phyloP scores from a whole-genome alignment of 2,888 invertebrate species.

The Tenthredo distinguenda region DNA sequence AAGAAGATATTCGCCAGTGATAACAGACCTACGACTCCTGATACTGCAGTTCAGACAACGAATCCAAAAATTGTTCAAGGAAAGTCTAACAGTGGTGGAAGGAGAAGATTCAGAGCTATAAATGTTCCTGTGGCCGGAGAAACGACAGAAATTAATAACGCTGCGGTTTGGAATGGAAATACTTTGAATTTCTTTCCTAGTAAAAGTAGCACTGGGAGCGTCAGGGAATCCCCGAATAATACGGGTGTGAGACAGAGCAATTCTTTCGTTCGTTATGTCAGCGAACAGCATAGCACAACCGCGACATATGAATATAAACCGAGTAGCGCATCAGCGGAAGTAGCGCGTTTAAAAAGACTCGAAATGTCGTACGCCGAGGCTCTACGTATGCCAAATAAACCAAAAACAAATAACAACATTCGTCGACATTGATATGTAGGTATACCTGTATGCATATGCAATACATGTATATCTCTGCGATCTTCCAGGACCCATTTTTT shows the following conservation, averaged over 20 bases:
- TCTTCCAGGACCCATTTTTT: slow-evolving; percentile 26
- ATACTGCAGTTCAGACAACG: slow-evolving; percentile 80
- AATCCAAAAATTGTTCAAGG: slow-evolving; percentile 84
- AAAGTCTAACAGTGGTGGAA: slow-evolving; percentile 79
- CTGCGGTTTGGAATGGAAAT: slow-evolving; percentile 85
- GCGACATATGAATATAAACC: slow-evolving; percentile 80
- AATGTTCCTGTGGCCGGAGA: slow-evolving; percentile 62
- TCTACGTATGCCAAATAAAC: slow-evolving; percentile 85
- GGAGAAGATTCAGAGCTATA: slow-evolving; percentile 80
- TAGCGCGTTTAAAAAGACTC: slow-evolving; percentile 89
- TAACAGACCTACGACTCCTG: slow-evolving; percentile 62
- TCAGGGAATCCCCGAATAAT: slow-evolving; percentile 78
- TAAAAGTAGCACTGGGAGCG: slow-evolving; percentile 47
- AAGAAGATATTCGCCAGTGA: slow-evolving; percentile 55
- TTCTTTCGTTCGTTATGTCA: slow-evolving; percentile 62
- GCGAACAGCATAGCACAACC: slow-evolving; percentile 68
- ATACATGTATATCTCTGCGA: background rate
- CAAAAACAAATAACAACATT: slow-evolving; percentile 66
- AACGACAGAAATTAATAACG: slow-evolving; percentile 59
- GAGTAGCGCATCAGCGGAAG: slow-evolving; percentile 90
- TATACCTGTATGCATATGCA: background rate
- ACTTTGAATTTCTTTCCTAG: slow-evolving; percentile 84
- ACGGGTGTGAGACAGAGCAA: slow-evolving; percentile 37
- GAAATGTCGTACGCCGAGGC: slow-evolving; percentile 94
- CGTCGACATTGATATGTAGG: slow-evolving; percentile 29